These are phyloP conservation scores for Cardiocondyla obscurior DNA, from an alignment of 1,140 invertebrate species.

Conservation along the genomic window DNA sequence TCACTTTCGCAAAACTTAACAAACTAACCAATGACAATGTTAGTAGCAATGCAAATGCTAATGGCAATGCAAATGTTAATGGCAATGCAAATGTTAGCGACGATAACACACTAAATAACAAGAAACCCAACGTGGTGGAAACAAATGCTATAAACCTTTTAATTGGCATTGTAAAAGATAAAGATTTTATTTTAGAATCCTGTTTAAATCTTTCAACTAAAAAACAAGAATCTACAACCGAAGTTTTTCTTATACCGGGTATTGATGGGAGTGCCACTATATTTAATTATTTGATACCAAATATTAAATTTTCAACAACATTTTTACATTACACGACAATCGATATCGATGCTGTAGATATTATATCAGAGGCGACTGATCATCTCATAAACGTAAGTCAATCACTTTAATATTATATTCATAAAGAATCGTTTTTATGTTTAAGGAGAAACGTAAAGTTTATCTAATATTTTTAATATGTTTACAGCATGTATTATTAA, in stretches of 20 bases:
- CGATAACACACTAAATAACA: too few species aligned
- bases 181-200: slow-evolving; percentile 77
- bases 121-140: too few species aligned
- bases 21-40: too few species aligned
- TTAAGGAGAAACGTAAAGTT: background rate
- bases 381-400: background rate
- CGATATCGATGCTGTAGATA: background rate
- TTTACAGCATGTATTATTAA: background rate
- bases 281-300: background rate
- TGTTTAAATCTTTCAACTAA: background rate
- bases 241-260: background rate
- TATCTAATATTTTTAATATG: background rate
- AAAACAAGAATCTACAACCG: background rate
- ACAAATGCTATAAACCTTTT: too few species aligned
- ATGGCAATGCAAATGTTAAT: too few species aligned
- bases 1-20: too few species aligned
- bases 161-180: too few species aligned
- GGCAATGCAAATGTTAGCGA: too few species aligned
- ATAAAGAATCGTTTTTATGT: background rate
- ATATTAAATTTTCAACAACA: background rate
- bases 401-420: background rate
- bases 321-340: background rate
- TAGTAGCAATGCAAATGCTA: too few species aligned
- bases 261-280: background rate
- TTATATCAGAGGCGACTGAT: background rate